Conservation (phyloP, 2,113 vertebrate genomes). For the Nyctibius bracteatus region DNA sequence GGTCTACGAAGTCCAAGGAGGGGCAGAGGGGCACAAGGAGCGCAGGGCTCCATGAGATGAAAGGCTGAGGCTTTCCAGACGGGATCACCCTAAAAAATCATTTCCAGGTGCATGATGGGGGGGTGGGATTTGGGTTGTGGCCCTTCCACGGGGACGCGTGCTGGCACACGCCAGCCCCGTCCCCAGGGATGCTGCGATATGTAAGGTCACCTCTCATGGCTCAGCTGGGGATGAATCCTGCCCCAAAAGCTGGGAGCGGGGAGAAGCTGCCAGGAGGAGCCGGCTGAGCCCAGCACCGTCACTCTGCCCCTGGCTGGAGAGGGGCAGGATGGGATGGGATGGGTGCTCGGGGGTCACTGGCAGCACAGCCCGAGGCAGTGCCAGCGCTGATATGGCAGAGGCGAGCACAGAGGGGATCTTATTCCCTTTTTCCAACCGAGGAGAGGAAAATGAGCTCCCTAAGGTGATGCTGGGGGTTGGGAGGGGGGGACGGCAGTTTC, state of each 20-base stretch:
- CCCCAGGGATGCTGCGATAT: not conserved
- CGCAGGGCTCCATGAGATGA: not conserved
- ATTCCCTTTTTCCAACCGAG: constrained; percentile 7
- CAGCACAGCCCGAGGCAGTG: not conserved
- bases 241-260: not conserved
- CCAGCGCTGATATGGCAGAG: constrained; percentile 14
- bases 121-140: not conserved
- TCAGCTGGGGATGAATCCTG: not conserved
- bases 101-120: not conserved
- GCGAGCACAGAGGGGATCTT: not conserved
- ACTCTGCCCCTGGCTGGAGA: not conserved
- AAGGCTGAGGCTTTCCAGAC: constrained; percentile 4
- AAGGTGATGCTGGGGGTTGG: not conserved
- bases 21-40: not conserved
- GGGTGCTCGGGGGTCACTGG: not conserved
- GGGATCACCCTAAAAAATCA: not conserved
- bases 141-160: not conserved
- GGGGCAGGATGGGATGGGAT: not conserved
- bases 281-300: not conserved
- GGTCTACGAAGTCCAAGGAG: not conserved
- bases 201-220: not conserved
- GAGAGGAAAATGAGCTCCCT: not conserved
- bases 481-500: not conserved
- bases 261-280: not conserved
- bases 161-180: not conserved